Percentiles rank a stretch among this genome's conserved stretches.
These are phyloP conservation scores for Corbicula japonica DNA, from an alignment of 2,888 invertebrate genomes.

Conservation along the genomic window DNA sequence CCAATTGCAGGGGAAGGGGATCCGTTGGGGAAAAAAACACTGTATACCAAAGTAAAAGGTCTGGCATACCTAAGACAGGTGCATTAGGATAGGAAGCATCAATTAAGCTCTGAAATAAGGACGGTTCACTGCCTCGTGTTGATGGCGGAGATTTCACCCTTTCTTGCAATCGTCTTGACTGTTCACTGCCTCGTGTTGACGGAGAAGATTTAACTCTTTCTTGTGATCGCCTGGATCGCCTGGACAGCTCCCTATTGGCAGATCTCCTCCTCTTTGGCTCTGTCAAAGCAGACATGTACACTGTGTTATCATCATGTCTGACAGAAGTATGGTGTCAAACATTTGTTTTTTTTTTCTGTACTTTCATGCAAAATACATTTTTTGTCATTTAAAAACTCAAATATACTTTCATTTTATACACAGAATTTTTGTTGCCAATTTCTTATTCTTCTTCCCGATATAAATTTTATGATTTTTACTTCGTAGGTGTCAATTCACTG, in stretches of 20 bases:
- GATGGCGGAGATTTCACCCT: neutral
- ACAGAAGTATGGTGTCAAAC: neutral
- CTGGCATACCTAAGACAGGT: slow-evolving; percentile 37
- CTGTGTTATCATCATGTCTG: neutral
- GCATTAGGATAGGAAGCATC: slow-evolving; percentile 43
- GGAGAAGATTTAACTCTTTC: neutral
- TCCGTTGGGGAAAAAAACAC: neutral
- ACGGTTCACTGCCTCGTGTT: neutral
- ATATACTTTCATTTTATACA: neutral
- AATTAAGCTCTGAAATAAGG: slow-evolving; percentile 41
- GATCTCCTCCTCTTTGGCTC: neutral
- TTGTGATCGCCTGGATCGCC: too few species aligned
- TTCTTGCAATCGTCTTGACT: too few species aligned
- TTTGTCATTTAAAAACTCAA: neutral
- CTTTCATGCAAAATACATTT: neutral
- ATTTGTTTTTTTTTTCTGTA: neutral
- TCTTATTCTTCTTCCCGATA: too few species aligned
- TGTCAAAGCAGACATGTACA: neutral
- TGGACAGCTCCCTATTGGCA: too few species aligned
- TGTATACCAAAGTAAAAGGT: neutral
- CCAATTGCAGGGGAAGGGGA: neutral
- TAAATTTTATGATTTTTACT: too few species aligned
- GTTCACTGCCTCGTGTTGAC: too few species aligned
- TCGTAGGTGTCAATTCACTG: too few species aligned
- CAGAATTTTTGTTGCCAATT: too few species aligned